Evolutionary conservation across 2,797 vertebrate species (phyloP).

Genomic region (Ctenosaura bakeri): DNA sequence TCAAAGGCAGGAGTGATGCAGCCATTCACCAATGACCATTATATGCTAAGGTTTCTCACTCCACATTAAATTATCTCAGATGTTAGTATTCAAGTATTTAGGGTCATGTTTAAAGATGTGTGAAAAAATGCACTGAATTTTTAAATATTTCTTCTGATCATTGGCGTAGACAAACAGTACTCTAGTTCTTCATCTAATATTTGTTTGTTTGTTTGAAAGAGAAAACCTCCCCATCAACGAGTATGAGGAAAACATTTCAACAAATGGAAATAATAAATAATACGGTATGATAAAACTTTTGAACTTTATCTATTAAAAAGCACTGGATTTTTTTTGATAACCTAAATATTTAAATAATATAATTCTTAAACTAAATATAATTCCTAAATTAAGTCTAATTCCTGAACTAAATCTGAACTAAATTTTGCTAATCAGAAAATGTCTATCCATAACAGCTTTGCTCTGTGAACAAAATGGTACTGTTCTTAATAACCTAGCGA

Average conservation of each 20-base stretch:
- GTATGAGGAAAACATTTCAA: constrained; percentile 1
- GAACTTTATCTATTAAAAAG: neutral
- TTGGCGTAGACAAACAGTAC: neutral
- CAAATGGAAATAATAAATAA: constrained; percentile 48
- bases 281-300: constrained; percentile 60
- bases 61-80: neutral
- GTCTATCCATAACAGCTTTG: neutral
- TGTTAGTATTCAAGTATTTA: neutral
- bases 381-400: neutral
- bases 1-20: neutral
- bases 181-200: constrained; percentile 11
- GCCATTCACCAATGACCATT: neutral
- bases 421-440: neutral
- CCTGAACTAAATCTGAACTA: neutral
- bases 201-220: constrained; percentile 27
- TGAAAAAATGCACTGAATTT: neutral
- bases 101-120: constrained; percentile 1
- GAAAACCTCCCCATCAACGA: constrained; percentile 14
- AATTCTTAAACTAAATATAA: neutral
- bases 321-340: neutral
- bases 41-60: neutral
- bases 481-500: neutral
- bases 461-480: neutral
- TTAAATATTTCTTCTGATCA: constrained; percentile 23
- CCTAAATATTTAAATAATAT: neutral